Conservation (phyloP, 2,797 vertebrate genomes). For the Microcaecilia unicolor region DNA sequence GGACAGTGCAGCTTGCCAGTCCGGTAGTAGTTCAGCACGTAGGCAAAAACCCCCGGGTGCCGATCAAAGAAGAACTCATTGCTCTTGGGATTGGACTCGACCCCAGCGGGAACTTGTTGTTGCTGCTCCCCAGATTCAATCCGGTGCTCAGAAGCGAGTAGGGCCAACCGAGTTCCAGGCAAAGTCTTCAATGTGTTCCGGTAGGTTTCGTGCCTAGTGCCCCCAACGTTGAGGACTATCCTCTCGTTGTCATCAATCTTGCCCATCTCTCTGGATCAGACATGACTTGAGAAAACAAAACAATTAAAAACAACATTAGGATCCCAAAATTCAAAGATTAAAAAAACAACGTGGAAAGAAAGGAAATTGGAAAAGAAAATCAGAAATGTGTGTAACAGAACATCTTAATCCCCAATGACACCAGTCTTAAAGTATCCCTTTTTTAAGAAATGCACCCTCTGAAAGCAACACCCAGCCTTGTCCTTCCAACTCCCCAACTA, state of each 20-base stretch:
- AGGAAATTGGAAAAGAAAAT: too few species aligned
- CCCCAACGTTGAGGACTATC: constrained; percentile 95
- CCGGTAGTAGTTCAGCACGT: constrained; percentile 91
- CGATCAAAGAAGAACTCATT: constrained; percentile 94
- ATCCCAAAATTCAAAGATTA: background rate
- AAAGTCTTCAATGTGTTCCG: constrained; percentile 83
- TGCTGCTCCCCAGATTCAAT: constrained; percentile 63
- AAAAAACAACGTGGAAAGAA: background rate
- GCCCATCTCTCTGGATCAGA: constrained; percentile 84
- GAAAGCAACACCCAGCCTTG: too few species aligned
- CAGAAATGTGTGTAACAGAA: too few species aligned
- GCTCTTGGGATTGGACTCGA: constrained; percentile 34
- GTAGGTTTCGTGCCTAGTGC: constrained; percentile 90
- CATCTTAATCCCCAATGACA: too few species aligned
- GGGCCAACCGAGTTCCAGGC: constrained; percentile 84
- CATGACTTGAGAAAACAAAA: too few species aligned
- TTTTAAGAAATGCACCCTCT: too few species aligned
- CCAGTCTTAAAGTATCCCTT: too few species aligned
- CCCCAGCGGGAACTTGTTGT: constrained; percentile 20
- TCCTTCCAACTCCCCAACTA: too few species aligned
- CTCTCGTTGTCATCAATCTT: constrained; percentile 92
- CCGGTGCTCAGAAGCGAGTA: constrained; percentile 78
- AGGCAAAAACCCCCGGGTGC: constrained; percentile 88
- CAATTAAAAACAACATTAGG: too few species aligned
- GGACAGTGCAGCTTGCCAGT: constrained; percentile 94